A percentile compares a stretch with the other conserved stretches of the same genome.
phyloP scores from a whole-genome alignment of 2,113 vertebrate species.

The Gila orcuttii region DNA sequence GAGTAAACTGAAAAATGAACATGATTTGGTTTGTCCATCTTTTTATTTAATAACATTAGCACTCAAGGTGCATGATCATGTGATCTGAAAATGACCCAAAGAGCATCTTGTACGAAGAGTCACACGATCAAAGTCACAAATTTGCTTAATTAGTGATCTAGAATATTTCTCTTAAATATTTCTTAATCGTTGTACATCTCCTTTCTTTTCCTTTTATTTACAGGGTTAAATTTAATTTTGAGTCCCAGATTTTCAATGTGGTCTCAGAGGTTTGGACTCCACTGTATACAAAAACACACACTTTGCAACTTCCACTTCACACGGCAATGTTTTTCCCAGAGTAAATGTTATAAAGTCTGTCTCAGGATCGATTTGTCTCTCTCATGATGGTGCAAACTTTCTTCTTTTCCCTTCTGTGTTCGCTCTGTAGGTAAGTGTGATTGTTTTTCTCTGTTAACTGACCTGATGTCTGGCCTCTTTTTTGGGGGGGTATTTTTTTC shows the following conservation, averaged over 20 bases:
- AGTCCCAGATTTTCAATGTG: background rate
- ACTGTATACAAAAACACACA: background rate
- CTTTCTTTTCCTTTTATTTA: background rate
- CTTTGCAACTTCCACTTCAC: background rate
- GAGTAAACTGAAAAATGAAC: background rate
- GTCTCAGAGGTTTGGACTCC: background rate
- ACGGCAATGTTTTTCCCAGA: background rate
- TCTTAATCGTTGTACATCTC: too few species aligned
- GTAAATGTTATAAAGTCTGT: background rate
- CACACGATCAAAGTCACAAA: background rate
- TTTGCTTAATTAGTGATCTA: background rate
- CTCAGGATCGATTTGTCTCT: constrained; percentile 3
- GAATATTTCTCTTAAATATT: background rate
- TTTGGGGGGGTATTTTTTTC: background rate
- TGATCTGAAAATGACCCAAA: background rate
- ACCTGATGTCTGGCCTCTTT: background rate
- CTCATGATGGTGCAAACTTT: constrained; percentile 41
- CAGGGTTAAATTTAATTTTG: background rate
- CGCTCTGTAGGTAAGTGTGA: background rate
- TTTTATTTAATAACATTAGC: background rate
- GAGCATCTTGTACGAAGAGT: background rate
- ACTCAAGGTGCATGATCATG: background rate
- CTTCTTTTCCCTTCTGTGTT: background rate
- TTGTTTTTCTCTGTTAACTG: constrained; percentile 15
- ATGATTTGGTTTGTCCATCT: too few species aligned